These are phyloP conservation scores for Ispidina picta DNA, from an alignment of 2,797 vertebrate genomes.

Conservation along the genomic window DNA sequence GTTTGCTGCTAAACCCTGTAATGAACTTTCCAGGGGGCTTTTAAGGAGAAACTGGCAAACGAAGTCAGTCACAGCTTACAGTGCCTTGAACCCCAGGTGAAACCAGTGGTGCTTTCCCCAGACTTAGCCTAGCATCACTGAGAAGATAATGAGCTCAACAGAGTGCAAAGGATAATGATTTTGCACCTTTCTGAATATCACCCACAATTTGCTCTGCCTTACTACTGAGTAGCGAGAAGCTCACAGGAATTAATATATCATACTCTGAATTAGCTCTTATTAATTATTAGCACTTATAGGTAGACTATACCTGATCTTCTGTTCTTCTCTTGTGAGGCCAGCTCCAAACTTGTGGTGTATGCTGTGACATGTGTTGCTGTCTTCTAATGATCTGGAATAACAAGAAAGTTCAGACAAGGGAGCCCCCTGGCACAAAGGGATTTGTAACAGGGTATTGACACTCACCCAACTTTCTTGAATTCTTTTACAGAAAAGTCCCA, in stretches of 20 bases:
- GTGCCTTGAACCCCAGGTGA: neutral
- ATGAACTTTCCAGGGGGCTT: neutral
- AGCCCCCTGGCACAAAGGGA: neutral
- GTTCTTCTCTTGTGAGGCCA: constrained; percentile 71
- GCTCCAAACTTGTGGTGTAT: constrained; percentile 70
- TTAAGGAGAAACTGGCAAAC: neutral
- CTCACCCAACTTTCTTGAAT: constrained; percentile 78
- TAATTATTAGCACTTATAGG: neutral
- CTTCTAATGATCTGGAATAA: constrained; percentile 70
- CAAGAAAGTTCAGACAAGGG: neutral
- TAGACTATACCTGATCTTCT: constrained; percentile 69
- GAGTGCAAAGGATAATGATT: neutral
- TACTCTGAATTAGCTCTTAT: neutral
- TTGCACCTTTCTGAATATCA: neutral
- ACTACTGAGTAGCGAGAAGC: neutral
- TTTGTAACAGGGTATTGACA: neutral
- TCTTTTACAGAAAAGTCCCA: constrained; percentile 71
- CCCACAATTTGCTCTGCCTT: neutral
- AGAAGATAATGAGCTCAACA: neutral
- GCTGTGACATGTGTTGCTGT: constrained; percentile 65
- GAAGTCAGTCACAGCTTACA: neutral
- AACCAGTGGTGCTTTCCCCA: neutral
- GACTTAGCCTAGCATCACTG: neutral
- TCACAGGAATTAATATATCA: neutral
- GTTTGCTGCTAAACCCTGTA: neutral